Percentiles rank a stretch among this genome's conserved stretches.
Evolutionary conservation across 2,113 vertebrate species (phyloP).

Genomic region (Pterocles orientalis): DNA sequence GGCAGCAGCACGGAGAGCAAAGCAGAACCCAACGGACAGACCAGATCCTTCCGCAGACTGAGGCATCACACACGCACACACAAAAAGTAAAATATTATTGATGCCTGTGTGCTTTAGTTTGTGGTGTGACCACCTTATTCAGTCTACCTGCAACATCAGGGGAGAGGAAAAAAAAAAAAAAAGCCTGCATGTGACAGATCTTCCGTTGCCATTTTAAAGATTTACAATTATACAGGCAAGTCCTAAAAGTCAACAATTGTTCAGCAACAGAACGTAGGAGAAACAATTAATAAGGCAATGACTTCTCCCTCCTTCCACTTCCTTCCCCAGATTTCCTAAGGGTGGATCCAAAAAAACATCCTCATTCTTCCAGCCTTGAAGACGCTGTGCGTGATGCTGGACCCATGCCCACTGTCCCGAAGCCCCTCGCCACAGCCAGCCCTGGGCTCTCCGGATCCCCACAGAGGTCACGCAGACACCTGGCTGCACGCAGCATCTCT

Average conservation of each 20-base stretch:
- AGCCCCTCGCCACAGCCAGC: background rate
- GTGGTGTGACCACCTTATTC: background rate
- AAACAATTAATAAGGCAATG: background rate
- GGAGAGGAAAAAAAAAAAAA: background rate
- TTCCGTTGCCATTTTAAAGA: background rate
- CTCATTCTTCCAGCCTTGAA: background rate
- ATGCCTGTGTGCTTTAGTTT: background rate
- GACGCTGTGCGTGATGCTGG: background rate
- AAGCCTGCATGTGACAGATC: background rate
- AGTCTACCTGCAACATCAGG: background rate
- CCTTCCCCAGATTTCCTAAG: background rate
- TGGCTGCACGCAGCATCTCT: background rate
- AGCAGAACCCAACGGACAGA: background rate
- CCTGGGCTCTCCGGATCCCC: background rate
- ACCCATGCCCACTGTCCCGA: background rate
- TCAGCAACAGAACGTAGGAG: background rate
- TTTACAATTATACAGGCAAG: background rate
- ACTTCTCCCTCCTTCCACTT: background rate
- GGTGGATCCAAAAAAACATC: background rate
- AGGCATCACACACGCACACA: background rate
- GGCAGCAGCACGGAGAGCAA: background rate
- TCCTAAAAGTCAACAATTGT: background rate
- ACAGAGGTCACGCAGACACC: background rate
- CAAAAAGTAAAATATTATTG: background rate
- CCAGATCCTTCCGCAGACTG: background rate